These are phyloP conservation scores for Dichetophora obliterata DNA, from an alignment of 2,888 invertebrate genomes.

Conservation along the genomic window DNA sequence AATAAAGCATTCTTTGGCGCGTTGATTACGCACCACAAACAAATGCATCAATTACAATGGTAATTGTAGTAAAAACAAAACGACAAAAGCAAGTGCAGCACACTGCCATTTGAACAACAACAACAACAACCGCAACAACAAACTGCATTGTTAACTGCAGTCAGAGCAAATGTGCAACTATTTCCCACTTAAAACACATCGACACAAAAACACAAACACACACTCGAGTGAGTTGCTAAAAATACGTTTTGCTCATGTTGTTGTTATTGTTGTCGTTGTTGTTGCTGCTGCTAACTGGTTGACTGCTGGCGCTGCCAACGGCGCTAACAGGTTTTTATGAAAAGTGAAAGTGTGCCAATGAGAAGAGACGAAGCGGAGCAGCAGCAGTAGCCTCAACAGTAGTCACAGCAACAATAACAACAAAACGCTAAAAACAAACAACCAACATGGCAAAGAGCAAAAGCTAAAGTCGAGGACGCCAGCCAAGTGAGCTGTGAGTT, in stretches of 20 bases:
- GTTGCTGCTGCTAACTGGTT: slow-evolving; percentile 23
- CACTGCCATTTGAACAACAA: slow-evolving; percentile 1
- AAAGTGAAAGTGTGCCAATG: slow-evolving; percentile 59
- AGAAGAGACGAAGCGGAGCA: background rate
- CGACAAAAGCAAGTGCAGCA: slow-evolving; percentile 19
- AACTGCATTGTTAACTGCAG: background rate
- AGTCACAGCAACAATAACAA: background rate
- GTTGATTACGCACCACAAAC: slow-evolving; percentile 1
- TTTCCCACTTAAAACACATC: background rate
- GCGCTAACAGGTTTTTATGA: slow-evolving; percentile 43
- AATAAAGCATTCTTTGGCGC: background rate
- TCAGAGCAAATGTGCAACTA: slow-evolving; percentile 5
- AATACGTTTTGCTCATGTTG: slow-evolving; percentile 14
- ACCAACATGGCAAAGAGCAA: slow-evolving; percentile 47
- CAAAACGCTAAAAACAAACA: slow-evolving; percentile 13
- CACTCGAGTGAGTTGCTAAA: background rate
- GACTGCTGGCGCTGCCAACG: background rate
- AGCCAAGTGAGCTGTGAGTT: slow-evolving; percentile 23
- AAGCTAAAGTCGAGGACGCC: slow-evolving; percentile 39
- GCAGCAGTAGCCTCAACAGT: background rate
- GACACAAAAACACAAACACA: background rate
- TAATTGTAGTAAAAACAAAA: slow-evolving; percentile 27
- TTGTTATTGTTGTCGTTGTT: slow-evolving; percentile 30
- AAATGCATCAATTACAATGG: slow-evolving; percentile 20
- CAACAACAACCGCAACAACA: slow-evolving; percentile 12